Conservation (phyloP, 1,140 invertebrate species). For the Brachionus rotundiformis region DNA sequence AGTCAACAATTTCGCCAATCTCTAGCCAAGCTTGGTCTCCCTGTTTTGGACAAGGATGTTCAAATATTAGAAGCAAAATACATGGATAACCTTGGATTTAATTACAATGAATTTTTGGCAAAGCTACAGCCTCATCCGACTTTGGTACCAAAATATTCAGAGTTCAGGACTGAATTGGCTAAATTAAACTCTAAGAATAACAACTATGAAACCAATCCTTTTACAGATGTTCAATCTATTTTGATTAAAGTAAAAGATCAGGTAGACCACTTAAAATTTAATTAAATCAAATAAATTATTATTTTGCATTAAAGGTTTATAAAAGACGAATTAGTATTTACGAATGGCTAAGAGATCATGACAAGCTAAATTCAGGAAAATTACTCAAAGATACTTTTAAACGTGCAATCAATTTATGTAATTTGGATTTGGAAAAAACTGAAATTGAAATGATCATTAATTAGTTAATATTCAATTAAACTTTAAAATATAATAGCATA, state of each 20-base stretch:
- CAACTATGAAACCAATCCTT: slow-evolving; percentile 57
- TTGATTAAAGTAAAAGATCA: slow-evolving; percentile 62
- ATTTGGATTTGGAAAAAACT: slow-evolving; percentile 59
- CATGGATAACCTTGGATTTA: slow-evolving; percentile 61
- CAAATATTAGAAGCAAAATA: slow-evolving; percentile 60
- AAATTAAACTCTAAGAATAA: slow-evolving; percentile 56
- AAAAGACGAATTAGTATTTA: slow-evolving; percentile 60
- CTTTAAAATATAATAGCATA: background rate
- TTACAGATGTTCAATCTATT: slow-evolving; percentile 58
- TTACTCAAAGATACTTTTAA: slow-evolving; percentile 61
- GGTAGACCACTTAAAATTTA: slow-evolving; percentile 54
- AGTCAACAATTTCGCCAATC: slow-evolving; percentile 61
- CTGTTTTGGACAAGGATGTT: slow-evolving; percentile 58
- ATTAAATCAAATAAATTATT: background rate
- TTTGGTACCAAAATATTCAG: background rate
- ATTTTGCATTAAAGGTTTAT: slow-evolving; percentile 56
- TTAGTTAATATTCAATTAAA: slow-evolving; percentile 56
- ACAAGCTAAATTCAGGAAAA: slow-evolving; percentile 61
- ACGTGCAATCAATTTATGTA: slow-evolving; percentile 60
- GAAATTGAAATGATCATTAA: slow-evolving; percentile 62
- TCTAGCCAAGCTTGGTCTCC: slow-evolving; percentile 60
- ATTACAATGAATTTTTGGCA: slow-evolving; percentile 57
- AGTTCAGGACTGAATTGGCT: slow-evolving; percentile 58
- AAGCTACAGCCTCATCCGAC: slow-evolving; percentile 55
- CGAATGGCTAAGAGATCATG: slow-evolving; percentile 63